Evolutionary conservation across 2,113 vertebrate species (phyloP), one percentile per base, ranked within the genome.

Genomic region (Mastomys coucha): DNA sequence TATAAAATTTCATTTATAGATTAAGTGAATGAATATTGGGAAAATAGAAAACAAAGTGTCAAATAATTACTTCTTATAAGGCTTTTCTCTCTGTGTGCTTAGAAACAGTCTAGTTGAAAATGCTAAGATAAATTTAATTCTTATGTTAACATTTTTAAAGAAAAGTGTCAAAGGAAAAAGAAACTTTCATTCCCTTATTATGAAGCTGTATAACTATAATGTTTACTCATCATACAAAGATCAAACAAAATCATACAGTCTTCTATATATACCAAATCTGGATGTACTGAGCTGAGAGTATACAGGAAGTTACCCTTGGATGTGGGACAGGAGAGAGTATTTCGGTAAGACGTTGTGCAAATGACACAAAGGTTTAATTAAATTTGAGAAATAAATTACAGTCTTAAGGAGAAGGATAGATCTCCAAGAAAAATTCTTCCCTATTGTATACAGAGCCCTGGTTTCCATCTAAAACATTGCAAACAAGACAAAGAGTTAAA

Each of bases 91-190:
- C 0, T 7, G 7, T 89, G 2, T 3, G 1, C 88, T 95, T 51
- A 88, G 42, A 58, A 49, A 20, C 0, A 89, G 33, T 51, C 42
- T 87, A 53, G 45, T 39, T 89, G 16, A 94, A 94, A 92, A 63
- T 67, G 2, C 56, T 91, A 90, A 89, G 8, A 17, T 89, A 86
- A 89, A 82, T 11, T 80, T 85, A 94, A 72, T 91, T 88, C 36
- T 94, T 8, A 33, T 42, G 31, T 45, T 89, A 95, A 85, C 7
- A n/a, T 72, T 72, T 69, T 69, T 56, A 65, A 86, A 76, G 6
- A 95, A 87, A 28, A 22, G 24, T 10, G 72, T 77, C 65, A 96
- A 49, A 96, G 20, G 72, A 45, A 96, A 85, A 86, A 86, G 70
- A 56, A 82, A 13, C 10, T 49, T 56, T 28, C 70, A 36, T 11